phyloP scores from a whole-genome alignment of 1,140 invertebrate species.

The Heliconius himera region DNA sequence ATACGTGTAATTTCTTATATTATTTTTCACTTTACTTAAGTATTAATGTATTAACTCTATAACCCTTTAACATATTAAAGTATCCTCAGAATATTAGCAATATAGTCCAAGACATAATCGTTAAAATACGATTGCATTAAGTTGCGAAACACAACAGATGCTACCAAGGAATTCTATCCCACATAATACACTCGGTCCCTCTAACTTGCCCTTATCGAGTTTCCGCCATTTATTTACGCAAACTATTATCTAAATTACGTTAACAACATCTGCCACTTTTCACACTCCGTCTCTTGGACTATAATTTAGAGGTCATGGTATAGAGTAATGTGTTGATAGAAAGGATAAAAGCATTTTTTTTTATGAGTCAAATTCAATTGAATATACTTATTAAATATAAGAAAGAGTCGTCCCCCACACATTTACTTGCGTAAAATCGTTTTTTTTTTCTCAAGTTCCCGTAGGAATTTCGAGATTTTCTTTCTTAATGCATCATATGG shows the following conservation, averaged over 20 bases:
- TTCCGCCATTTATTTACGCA: constrained; percentile 77
- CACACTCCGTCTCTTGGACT: constrained; percentile 62
- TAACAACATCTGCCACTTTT: constrained; percentile 76
- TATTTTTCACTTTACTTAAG: too few relatives aligned
- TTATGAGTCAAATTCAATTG: too few relatives aligned
- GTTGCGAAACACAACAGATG: constrained; percentile 60
- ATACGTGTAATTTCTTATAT: too few relatives aligned
- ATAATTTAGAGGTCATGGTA: constrained; percentile 52
- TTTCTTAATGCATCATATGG: too few relatives aligned
- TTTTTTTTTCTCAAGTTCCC: too few relatives aligned
- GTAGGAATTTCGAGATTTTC: too few relatives aligned
- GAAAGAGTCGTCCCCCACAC: too few relatives aligned
- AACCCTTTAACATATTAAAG: background rate
- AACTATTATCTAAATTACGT: constrained; percentile 78
- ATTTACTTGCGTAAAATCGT: too few relatives aligned
- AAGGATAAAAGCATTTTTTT: background rate
- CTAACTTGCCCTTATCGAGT: constrained; percentile 68
- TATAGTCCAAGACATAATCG: background rate
- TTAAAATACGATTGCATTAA: constrained; percentile 14
- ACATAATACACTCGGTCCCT: constrained; percentile 48
- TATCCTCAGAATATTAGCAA: background rate
- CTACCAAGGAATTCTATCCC: constrained; percentile 50
- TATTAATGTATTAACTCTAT: background rate
- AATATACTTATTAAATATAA: too few relatives aligned
- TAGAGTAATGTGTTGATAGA: constrained; percentile 33